A percentile compares a stretch with the other conserved stretches of the same genome.
Conservation (phyloP, 2,797 vertebrate species). For the Parauchenoglanis punctatus region DNA sequence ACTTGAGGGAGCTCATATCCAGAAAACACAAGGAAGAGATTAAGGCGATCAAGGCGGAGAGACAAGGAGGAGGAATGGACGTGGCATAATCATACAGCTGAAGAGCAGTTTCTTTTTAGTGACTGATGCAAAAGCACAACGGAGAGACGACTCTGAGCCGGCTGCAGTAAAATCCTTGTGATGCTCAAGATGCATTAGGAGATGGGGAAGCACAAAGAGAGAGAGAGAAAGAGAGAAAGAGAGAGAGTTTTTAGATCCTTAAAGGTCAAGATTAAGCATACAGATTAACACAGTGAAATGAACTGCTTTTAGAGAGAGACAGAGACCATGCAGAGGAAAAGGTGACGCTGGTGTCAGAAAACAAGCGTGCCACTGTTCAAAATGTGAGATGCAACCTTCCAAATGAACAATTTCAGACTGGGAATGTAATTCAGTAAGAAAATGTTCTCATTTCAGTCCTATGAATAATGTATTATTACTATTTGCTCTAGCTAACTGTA, state of each 20-base stretch:
- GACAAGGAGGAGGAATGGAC: constrained; percentile 40
- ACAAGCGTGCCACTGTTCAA: constrained; percentile 48
- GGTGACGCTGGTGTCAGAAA: constrained; percentile 62
- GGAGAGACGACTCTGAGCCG: constrained; percentile 69
- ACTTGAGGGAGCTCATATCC: constrained; percentile 36
- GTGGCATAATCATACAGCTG: constrained; percentile 57
- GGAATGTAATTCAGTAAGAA: constrained; percentile 46
- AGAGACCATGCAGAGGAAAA: constrained; percentile 39
- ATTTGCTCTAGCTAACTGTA: constrained; percentile 34
- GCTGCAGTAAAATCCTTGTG: constrained; percentile 21
- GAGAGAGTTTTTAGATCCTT: constrained; percentile 38
- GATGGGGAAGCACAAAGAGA: not conserved
- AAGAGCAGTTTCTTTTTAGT: constrained; percentile 62
- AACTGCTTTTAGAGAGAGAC: constrained; percentile 62
- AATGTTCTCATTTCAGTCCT: constrained; percentile 38
- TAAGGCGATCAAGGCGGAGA: constrained; percentile 41
- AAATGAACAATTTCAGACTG: constrained; percentile 38
- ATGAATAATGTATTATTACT: constrained; percentile 49
- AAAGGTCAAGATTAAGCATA: constrained; percentile 74
- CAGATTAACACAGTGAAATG: constrained; percentile 68
- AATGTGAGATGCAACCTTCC: constrained; percentile 56
- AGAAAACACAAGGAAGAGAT: constrained; percentile 44
- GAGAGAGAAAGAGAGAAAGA: constrained; percentile 7
- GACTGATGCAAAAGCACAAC: constrained; percentile 70
- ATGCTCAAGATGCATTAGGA: constrained; percentile 34